phyloP scores from a whole-genome alignment of 2,797 vertebrate species.

The Valencia hispanica region DNA sequence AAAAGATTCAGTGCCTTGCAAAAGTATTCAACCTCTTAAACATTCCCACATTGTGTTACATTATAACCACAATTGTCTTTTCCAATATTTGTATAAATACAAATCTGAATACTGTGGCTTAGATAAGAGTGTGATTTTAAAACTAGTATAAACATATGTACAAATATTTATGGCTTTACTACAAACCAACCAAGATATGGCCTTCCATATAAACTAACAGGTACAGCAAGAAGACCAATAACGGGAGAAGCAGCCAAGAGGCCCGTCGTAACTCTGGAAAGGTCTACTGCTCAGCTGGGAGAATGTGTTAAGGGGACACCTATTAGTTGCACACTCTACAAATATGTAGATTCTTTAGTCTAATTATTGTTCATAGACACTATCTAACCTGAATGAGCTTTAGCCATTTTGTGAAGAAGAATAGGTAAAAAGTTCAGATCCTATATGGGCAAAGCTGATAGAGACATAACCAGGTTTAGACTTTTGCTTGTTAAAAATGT shows the following conservation, averaged over 20 bases:
- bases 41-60: background rate
- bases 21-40: background rate
- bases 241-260: background rate
- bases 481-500: background rate
- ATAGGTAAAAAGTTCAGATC: too few species aligned
- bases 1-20: constrained; percentile 20
- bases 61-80: background rate
- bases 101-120: background rate
- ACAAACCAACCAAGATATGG: background rate
- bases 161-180: background rate
- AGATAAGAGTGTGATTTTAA: background rate
- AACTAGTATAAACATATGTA: background rate
- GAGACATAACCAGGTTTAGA: background rate
- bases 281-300: background rate
- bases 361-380: background rate
- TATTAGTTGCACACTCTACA: background rate
- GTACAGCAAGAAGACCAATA: background rate
- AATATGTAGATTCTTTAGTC: background rate
- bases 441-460: too few species aligned
- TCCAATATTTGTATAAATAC: background rate
- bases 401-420: too few species aligned
- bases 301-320: background rate
- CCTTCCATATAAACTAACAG: background rate
- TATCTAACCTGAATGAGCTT: background rate
- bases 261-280: background rate